Evolutionary conservation across 53 echinoderm and acorn worm genomes (phyloP), one percentile per base, ranked within the genome.

Genomic region (Stichopus horrens): DNA sequence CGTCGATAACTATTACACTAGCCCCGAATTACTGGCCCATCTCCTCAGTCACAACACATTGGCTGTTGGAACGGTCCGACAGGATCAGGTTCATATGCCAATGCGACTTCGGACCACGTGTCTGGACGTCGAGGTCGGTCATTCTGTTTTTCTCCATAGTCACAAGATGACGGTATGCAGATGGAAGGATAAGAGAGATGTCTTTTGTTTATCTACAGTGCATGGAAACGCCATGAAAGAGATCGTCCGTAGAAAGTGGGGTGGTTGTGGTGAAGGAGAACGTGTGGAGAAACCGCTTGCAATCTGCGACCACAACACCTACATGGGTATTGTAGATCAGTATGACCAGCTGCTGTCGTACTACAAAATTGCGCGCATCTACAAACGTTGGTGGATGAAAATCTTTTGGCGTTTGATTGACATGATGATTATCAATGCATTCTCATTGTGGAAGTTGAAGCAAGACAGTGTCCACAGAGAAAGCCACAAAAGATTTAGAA

Each of bases 141-240:
- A 83, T 22, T n/a, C 20, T 20, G n/a, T 83, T 83, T 86, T 86
- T 55, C 54, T 74, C 4, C 10, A 11, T 20, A 86, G 74, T n/a
- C 86, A 86, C 23, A 52, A 55, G 6, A 74, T 86, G 86, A 86
- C 86, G n/a, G 86, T 5, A 18, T 86, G 86, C 52, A 66, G 86
- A 18, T 86, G 86, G 86, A 86, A 86, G 74, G 86, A 86, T 74
- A 86, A 86, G 86, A 53, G 74, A 23, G 86, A 86, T 73, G 86
- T 86, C n/a, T 86, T 86, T 53, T 73, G 54, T 21, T 52, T 86
- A 55, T 86, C 86, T 5, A 74, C 86, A 54, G 86, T 86, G 5
- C 86, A 86, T 86, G 86, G 86, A 11, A 86, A 86, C 55, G 8
- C 74, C 4, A 5, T 56, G 74, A 21, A 73, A 20, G 13, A 7